These are phyloP conservation scores for Tipula unca DNA, from an alignment of 2,888 invertebrate species.

Conservation along the genomic window DNA sequence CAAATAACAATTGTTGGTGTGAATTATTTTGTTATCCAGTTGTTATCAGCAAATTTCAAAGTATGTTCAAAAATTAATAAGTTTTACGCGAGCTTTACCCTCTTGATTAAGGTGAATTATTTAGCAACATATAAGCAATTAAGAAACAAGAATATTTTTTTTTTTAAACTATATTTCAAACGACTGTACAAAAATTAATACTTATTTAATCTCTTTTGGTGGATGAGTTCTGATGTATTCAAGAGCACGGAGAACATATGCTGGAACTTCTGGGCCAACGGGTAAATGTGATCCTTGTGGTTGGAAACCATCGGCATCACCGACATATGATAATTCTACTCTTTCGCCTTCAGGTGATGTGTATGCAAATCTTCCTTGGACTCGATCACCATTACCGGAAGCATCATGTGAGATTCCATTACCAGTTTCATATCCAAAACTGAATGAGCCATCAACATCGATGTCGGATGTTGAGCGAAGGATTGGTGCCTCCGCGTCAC, in stretches of 20 bases:
- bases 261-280: neutral
- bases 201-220: neutral
- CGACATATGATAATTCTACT: neutral
- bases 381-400: neutral
- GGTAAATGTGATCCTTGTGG: conserved; percentile 1
- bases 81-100: too few species aligned
- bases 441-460: neutral
- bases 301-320: neutral
- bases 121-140: too few species aligned
- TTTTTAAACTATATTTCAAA: neutral
- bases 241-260: conserved; percentile 8
- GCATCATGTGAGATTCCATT: neutral
- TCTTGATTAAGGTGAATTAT: too few species aligned
- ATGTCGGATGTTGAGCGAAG: neutral
- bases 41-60: too few species aligned
- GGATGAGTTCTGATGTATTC: conserved; percentile 21
- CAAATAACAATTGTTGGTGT: too few species aligned
- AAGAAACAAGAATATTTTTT: too few species aligned
- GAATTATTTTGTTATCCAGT: too few species aligned
- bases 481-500: neutral
- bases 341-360: conserved; percentile 4
- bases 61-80: too few species aligned
- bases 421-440: conserved; percentile 14
- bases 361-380: neutral
- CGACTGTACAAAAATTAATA: neutral